phyloP scores from a whole-genome alignment of 2,888 invertebrate genomes.

The Euzetes globulus region DNA sequence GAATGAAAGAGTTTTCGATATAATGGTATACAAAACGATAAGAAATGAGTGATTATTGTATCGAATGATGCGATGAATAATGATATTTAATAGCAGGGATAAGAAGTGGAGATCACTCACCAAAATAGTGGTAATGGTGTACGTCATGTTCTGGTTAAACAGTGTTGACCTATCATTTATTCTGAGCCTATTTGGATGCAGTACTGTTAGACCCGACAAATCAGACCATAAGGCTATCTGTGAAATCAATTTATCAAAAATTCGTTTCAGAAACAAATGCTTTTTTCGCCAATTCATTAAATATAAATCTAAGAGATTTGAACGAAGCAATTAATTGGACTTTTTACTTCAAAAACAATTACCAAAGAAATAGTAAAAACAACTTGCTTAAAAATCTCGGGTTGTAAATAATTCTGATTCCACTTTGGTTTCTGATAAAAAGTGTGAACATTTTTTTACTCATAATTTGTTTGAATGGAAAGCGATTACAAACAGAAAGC shows the following conservation, averaged over 20 bases:
- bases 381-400: too few relatives aligned
- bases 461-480: too few relatives aligned
- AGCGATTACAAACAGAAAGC: too few relatives aligned
- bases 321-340: too few relatives aligned
- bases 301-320: too few relatives aligned
- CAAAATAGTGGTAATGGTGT: constrained; percentile 74
- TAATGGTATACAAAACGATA: background rate
- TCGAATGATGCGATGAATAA: background rate
- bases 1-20: background rate
- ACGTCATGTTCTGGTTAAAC: constrained; percentile 64
- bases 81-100: background rate
- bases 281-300: too few relatives aligned
- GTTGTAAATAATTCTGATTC: too few relatives aligned
- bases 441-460: too few relatives aligned
- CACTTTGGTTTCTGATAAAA: too few relatives aligned
- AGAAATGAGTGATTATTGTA: background rate
- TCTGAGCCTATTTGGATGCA: constrained; percentile 66
- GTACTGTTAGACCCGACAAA: constrained; percentile 63
- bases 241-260: background rate
- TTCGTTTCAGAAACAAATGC: too few relatives aligned
- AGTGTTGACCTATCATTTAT: constrained; percentile 60
- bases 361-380: too few relatives aligned
- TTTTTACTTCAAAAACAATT: too few relatives aligned
- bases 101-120: constrained; percentile 49
- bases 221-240: constrained; percentile 83